Conservation (phyloP, 1,140 invertebrate genomes). For the Drosophila bocqueti region DNA sequence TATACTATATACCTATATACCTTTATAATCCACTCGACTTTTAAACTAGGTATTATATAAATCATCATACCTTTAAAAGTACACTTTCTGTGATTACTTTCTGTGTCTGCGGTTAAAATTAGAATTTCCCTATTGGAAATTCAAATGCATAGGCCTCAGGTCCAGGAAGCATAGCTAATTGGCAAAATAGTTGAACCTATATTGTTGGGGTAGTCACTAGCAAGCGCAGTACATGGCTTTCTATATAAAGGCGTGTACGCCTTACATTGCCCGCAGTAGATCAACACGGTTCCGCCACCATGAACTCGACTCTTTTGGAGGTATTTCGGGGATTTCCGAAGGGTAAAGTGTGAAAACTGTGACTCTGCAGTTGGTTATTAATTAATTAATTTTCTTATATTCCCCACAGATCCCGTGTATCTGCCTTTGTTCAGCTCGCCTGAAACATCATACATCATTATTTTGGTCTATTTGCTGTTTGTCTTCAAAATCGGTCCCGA, state of each 20-base stretch:
- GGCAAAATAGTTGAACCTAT: background rate
- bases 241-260: background rate
- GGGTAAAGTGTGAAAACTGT: conserved; percentile 3
- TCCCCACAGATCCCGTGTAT: conserved; percentile 14
- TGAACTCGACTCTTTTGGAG: conserved; percentile 19
- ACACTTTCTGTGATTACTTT: background rate
- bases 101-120: background rate
- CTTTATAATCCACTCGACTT: too few relatives aligned
- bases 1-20: too few relatives aligned
- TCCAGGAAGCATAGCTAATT: background rate
- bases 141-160: background rate
- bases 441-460: conserved; percentile 89
- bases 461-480: conserved; percentile 91
- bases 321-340: conserved; percentile 1
- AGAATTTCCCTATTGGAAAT: conserved; percentile 5
- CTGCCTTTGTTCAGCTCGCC: conserved; percentile 90
- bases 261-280: background rate
- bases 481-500: conserved; percentile 87
- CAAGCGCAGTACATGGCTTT: background rate
- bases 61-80: background rate
- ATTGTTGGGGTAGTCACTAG: background rate
- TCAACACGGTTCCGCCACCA: background rate
- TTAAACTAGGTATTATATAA: background rate
- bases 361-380: fast-evolving
- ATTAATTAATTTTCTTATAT: background rate